Evolutionary conservation across 2,888 invertebrate species (phyloP).

Genomic region (Ophraella communa): DNA sequence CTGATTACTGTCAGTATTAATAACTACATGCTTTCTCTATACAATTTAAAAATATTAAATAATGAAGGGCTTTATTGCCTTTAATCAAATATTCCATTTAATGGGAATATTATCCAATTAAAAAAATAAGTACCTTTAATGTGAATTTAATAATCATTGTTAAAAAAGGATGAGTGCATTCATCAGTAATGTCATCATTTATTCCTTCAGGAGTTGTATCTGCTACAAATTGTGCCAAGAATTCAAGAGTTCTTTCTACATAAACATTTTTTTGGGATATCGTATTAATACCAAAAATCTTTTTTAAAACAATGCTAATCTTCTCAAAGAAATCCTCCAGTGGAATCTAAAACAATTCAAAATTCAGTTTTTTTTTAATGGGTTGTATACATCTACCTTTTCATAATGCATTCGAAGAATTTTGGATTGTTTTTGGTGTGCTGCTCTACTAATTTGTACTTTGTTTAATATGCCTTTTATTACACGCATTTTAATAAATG

Average conservation of each 20-base stretch:
- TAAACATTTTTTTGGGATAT: slow-evolving; percentile 29
- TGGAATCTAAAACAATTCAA: slow-evolving; percentile 29
- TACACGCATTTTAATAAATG: slow-evolving; percentile 26
- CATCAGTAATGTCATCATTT: slow-evolving; percentile 19
- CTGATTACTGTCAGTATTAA: too few species aligned
- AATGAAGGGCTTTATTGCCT: too few species aligned
- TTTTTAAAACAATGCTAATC: slow-evolving; percentile 31
- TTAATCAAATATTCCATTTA: too few species aligned
- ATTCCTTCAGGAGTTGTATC: slow-evolving; percentile 33
- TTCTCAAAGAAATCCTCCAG: slow-evolving; percentile 33
- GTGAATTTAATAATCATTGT: slow-evolving; percentile 34
- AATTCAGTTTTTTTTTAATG: background rate
- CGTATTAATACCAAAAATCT: slow-evolving; percentile 32
- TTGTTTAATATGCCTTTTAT: slow-evolving; percentile 35
- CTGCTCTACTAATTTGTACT: slow-evolving; percentile 38
- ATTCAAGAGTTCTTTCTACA: slow-evolving; percentile 40
- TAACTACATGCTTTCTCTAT: too few species aligned
- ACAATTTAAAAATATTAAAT: too few species aligned
- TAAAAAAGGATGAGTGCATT: slow-evolving; percentile 35
- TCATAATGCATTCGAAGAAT: slow-evolving; percentile 38
- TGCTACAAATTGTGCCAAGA: slow-evolving; percentile 41
- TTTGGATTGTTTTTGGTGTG: slow-evolving; percentile 43
- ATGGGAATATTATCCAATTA: background rate
- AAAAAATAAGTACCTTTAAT: slow-evolving; percentile 29
- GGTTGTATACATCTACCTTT: slow-evolving; percentile 29